Percentiles rank a stretch among this genome's conserved stretches.
phyloP scores from a whole-genome alignment of 2,888 invertebrate genomes.

The Aspidapion aeneum region DNA sequence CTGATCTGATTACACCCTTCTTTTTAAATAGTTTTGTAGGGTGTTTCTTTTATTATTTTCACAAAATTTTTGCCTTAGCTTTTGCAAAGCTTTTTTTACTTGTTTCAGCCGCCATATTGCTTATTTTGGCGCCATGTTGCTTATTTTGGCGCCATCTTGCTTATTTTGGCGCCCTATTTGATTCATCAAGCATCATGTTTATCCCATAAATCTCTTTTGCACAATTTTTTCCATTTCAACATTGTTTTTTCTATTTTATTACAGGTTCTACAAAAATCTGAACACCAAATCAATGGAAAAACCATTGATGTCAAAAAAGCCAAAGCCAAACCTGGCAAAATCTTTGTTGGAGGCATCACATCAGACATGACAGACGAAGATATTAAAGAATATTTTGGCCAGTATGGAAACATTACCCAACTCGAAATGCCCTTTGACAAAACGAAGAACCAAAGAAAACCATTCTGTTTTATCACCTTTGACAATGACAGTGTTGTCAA shows the following conservation, averaged over 20 bases:
- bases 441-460: slow-evolving; percentile 26
- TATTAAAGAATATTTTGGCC: slow-evolving; percentile 24
- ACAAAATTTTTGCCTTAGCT: too few species aligned
- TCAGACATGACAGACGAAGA: slow-evolving; percentile 26
- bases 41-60: too few species aligned
- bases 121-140: neutral
- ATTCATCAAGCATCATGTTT: too few species aligned
- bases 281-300: slow-evolving; percentile 24
- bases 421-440: slow-evolving; percentile 28
- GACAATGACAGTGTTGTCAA: slow-evolving; percentile 24
- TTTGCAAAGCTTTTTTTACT: too few species aligned
- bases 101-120: neutral
- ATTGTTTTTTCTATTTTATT: neutral
- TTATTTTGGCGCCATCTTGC: neutral
- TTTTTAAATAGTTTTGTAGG: too few species aligned
- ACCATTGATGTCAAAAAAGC: slow-evolving; percentile 26
- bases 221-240: neutral
- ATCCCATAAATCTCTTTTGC: too few species aligned
- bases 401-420: slow-evolving; percentile 24
- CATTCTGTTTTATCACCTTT: slow-evolving; percentile 26
- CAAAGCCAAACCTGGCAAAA: slow-evolving; percentile 27
- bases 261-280: slow-evolving; percentile 19
- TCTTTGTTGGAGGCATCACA: slow-evolving; percentile 27
- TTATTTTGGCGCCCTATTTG: neutral
- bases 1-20: too few species aligned